phyloP scores from a whole-genome alignment of 1,140 invertebrate species.

The Steinernema feltiae region DNA sequence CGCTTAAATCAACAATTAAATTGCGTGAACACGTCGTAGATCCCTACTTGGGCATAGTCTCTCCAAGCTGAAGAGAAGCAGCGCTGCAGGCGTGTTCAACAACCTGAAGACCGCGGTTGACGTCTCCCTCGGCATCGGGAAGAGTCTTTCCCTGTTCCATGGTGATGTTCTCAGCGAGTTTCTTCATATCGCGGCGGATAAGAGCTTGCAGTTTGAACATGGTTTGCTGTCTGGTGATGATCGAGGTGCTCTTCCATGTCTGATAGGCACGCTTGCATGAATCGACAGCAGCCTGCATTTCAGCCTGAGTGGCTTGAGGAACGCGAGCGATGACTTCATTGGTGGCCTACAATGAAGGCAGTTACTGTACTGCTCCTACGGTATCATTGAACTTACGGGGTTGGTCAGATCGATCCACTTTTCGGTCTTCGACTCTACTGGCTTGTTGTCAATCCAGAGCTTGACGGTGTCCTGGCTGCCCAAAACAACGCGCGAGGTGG shows the following conservation, averaged over 20 bases:
- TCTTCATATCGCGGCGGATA: slow-evolving; percentile 73
- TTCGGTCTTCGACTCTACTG: slow-evolving; percentile 55
- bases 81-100: slow-evolving; percentile 92
- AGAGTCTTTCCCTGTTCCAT: slow-evolving; percentile 95
- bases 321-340: slow-evolving; percentile 72
- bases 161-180: slow-evolving; percentile 84
- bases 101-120: slow-evolving; percentile 89
- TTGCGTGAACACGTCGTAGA: slow-evolving; percentile 74
- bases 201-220: slow-evolving; percentile 85
- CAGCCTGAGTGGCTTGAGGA: slow-evolving; percentile 78
- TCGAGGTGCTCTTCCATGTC: slow-evolving; percentile 83
- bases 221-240: slow-evolving; percentile 84
- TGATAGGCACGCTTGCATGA: slow-evolving; percentile 74
- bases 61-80: slow-evolving; percentile 81
- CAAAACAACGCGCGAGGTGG: slow-evolving; percentile 14
- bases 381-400: slow-evolving; percentile 41
- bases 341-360: slow-evolving; percentile 62
- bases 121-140: slow-evolving; percentile 94
- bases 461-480: slow-evolving; percentile 45
- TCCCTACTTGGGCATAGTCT: slow-evolving; percentile 73
- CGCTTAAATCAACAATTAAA: slow-evolving; percentile 76
- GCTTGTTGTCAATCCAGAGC: slow-evolving; percentile 55
- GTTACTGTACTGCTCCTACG: slow-evolving; percentile 18
- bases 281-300: slow-evolving; percentile 84
- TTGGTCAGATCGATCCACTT: slow-evolving; percentile 56